Conservation (phyloP, 1,140 invertebrate species). For the Hydropsyche tenuis region DNA sequence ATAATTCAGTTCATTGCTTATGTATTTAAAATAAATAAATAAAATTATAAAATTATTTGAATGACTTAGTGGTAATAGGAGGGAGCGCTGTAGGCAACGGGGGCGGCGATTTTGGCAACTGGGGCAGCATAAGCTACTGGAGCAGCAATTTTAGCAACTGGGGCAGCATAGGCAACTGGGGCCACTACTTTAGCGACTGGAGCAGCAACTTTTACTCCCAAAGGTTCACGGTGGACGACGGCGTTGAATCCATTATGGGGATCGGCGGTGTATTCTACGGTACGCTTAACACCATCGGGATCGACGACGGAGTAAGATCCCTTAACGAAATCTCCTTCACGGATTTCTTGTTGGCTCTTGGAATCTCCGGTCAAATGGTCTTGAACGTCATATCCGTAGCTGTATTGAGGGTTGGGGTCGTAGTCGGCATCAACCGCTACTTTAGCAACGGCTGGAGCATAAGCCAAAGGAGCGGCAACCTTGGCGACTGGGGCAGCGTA, state of each 20-base stretch:
- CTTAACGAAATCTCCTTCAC: conserved; percentile 52
- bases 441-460: conserved; percentile 47
- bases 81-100: conserved; percentile 33
- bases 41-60: not conserved
- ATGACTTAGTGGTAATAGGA: conserved; percentile 25
- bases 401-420: conserved; percentile 65
- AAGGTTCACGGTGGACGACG: conserved; percentile 53
- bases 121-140: conserved; percentile 17
- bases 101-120: conserved; percentile 35
- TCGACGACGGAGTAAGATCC: conserved; percentile 54
- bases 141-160: conserved; percentile 46
- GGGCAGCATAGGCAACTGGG: conserved; percentile 42
- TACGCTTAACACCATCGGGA: conserved; percentile 55
- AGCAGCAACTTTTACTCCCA: conserved; percentile 40
- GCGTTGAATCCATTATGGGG: conserved; percentile 59
- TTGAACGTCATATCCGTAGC: conserved; percentile 65
- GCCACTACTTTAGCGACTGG: conserved; percentile 50
- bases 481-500: conserved; percentile 52
- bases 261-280: conserved; percentile 58
- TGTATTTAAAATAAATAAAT: conserved; percentile 17
- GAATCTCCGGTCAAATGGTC: conserved; percentile 67
- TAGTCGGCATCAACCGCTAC: conserved; percentile 57
- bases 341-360: conserved; percentile 60
- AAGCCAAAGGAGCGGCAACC: conserved; percentile 43
- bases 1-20: conserved; percentile 1